A percentile compares a stretch with the other conserved stretches of the same genome.
Conservation (phyloP, 53 echinoderm and acorn worm genomes). For the Paracentrotus lividus region DNA sequence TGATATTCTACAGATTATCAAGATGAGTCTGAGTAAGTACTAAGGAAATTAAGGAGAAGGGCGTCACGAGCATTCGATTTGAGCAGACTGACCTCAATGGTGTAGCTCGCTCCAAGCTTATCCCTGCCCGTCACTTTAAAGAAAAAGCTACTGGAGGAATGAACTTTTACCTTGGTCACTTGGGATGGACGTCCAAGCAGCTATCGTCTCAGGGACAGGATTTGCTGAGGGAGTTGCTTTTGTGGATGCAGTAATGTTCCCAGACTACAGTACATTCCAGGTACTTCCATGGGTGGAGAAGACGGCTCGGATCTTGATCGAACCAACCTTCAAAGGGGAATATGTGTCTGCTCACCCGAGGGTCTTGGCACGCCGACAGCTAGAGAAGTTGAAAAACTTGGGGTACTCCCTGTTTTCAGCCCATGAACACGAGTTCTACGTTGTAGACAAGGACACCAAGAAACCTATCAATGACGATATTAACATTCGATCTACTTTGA, state of each 20-base stretch:
- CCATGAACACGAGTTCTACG: constrained; percentile 94
- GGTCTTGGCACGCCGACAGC: constrained; percentile 78
- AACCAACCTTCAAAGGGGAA: constrained; percentile 63
- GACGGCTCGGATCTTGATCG: constrained; percentile 25
- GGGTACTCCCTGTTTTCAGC: constrained; percentile 89
- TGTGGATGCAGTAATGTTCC: constrained; percentile 15
- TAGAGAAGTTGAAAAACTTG: constrained; percentile 74
- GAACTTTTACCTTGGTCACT: constrained; percentile 70
- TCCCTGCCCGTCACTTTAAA: constrained; percentile 78
- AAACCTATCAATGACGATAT: constrained; percentile 75
- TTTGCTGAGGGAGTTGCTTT: constrained; percentile 3
- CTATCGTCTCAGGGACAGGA: not conserved
- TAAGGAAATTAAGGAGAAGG: constrained; percentile 67
- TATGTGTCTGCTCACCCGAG: constrained; percentile 78
- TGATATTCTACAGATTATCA: constrained; percentile 14
- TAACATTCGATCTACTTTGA: constrained; percentile 77
- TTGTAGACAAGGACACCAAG: constrained; percentile 79
- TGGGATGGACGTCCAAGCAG: constrained; percentile 70
- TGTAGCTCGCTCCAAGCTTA: constrained; percentile 72
- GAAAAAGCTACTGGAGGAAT: constrained; percentile 73
- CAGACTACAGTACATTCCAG: constrained; percentile 50
- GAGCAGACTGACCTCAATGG: constrained; percentile 78
- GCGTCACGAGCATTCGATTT: constrained; percentile 73
- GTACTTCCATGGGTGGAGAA: constrained; percentile 43
- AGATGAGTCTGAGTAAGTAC: constrained; percentile 67